Conservation (phyloP, 2,113 vertebrate genomes). For the Thinocorus orbignyianus region DNA sequence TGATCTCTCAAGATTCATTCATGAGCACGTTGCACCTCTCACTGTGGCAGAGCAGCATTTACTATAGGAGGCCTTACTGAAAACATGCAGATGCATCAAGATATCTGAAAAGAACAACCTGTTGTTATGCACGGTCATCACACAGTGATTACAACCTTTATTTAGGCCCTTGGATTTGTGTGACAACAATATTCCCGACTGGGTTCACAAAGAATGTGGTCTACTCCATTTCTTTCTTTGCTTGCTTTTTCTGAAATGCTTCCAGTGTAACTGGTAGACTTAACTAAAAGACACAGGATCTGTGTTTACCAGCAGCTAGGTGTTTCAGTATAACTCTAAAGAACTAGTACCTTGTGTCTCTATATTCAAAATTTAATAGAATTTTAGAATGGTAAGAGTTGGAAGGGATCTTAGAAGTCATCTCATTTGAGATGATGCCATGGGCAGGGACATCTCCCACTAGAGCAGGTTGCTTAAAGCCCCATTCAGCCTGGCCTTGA, state of each 20-base stretch:
- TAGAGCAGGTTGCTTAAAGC: not conserved
- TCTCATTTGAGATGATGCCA: not conserved
- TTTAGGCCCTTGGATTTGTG: not conserved
- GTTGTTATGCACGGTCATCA: no score
- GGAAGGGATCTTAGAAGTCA: not conserved
- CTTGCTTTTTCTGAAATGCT: fast-evolving
- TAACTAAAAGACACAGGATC: not conserved
- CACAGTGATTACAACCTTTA: not conserved
- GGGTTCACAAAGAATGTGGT: not conserved
- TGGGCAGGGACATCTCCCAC: not conserved
- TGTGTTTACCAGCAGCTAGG: not conserved
- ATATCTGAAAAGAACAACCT: not conserved
- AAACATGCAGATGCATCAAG: not conserved
- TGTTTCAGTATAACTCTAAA: not conserved
- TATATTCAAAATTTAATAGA: not conserved
- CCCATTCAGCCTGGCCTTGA: not conserved
- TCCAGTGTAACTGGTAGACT: not conserved
- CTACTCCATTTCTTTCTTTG: not conserved
- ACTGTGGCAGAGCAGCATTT: not conserved
- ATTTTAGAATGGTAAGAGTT: not conserved
- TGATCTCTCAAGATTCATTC: not conserved
- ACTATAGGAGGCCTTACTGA: not conserved
- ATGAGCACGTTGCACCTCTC: fast-evolving
- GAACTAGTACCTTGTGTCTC: not conserved
- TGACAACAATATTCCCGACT: not conserved